A percentile compares a stretch with the other conserved stretches of the same genome.
These are phyloP conservation scores for Melinaea marsaeus DNA, from an alignment of 2,888 invertebrate species.

Conservation along the genomic window DNA sequence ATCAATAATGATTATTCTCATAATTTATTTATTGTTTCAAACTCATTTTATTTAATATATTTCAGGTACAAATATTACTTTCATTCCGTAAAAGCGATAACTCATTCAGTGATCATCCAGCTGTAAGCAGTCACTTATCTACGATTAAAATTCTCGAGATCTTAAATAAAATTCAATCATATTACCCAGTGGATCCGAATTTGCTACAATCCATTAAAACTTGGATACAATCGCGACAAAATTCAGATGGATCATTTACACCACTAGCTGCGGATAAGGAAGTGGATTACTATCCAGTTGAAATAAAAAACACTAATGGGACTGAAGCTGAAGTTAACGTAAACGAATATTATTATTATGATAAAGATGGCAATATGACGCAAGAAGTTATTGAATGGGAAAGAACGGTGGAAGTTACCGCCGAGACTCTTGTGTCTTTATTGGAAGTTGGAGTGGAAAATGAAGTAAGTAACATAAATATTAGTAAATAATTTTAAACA, in stretches of 20 bases:
- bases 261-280: constrained; percentile 79
- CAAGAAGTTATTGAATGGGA: constrained; percentile 71
- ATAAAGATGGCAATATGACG: constrained; percentile 73
- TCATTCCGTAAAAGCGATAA: constrained; percentile 81
- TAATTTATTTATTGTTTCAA: background rate
- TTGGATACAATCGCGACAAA: constrained; percentile 80
- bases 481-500: too few species aligned
- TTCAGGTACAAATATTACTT: constrained; percentile 79
- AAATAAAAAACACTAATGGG: constrained; percentile 56
- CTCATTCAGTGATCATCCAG: constrained; percentile 82
- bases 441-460: constrained; percentile 80
- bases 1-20: background rate
- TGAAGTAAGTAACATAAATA: constrained; percentile 51
- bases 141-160: constrained; percentile 80
- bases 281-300: constrained; percentile 70
- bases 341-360: constrained; percentile 71
- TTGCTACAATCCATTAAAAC: constrained; percentile 77
- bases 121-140: constrained; percentile 78
- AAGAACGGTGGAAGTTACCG: constrained; percentile 79
- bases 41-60: background rate
- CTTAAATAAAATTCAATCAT: constrained; percentile 78
- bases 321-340: constrained; percentile 61
- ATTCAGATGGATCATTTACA: constrained; percentile 78
- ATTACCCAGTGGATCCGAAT: constrained; percentile 80
- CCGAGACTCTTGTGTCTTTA: constrained; percentile 79